Conservation (phyloP, 2,113 vertebrate species). For the Hyla sarda region DNA sequence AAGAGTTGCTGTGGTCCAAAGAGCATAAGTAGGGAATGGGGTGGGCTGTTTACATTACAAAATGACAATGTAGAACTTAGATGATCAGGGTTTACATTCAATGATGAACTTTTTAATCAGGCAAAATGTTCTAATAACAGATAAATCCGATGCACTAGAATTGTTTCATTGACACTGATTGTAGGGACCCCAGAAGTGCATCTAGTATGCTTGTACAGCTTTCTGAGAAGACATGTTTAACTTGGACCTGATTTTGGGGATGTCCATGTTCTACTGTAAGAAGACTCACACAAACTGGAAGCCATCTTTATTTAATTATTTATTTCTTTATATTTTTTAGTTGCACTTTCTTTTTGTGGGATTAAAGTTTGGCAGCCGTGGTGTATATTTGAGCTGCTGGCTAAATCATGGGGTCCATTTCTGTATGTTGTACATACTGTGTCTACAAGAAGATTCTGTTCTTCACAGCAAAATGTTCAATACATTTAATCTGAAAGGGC, state of each 20-base stretch:
- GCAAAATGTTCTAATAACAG: neutral
- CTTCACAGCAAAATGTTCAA: conserved; percentile 52
- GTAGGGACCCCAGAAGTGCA: neutral
- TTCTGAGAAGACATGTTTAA: neutral
- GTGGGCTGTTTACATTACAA: neutral
- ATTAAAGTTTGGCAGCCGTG: conserved; percentile 52
- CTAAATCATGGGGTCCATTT: conserved; percentile 33
- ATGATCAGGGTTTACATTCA: neutral
- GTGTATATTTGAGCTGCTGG: conserved; percentile 32
- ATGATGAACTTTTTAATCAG: neutral
- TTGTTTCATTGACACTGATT: neutral
- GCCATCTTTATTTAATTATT: conserved; percentile 52
- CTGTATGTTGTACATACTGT: conserved; percentile 55
- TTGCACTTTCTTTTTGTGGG: conserved; percentile 48
- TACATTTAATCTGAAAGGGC: conserved; percentile 55
- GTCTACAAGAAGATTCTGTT: conserved; percentile 13
- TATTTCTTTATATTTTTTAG: conserved; percentile 49
- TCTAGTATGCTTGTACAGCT: conserved; percentile 13
- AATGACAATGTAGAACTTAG: conserved; percentile 15
- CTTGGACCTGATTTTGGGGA: conserved; percentile 3
- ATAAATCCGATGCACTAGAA: neutral
- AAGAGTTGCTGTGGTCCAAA: conserved; percentile 12
- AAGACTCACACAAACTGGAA: conserved; percentile 28
- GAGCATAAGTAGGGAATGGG: neutral
- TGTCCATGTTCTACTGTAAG: neutral